Conservation (phyloP, 2,113 vertebrate genomes). For the Paradisaea rubra region DNA sequence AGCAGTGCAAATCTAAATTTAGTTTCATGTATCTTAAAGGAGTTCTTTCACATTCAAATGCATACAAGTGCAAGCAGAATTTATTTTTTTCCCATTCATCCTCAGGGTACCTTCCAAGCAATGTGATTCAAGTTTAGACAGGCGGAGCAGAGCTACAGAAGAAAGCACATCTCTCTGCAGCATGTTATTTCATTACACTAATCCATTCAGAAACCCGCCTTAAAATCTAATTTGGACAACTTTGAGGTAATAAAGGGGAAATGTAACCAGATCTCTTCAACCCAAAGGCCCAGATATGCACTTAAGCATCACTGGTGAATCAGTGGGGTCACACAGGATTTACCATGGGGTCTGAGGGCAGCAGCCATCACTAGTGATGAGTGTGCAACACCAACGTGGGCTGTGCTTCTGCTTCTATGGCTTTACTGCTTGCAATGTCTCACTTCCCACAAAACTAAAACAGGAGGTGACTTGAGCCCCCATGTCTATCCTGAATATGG, state of each 20-base stretch:
- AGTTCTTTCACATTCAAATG: slow-evolving; percentile 27
- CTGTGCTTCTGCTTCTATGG: not conserved
- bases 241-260: not conserved
- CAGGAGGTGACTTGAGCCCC: not conserved
- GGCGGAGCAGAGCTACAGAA: not conserved
- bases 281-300: not conserved
- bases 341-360: not conserved
- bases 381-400: fast-evolving
- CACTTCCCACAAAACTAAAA: not conserved
- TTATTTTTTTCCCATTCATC: slow-evolving; percentile 25
- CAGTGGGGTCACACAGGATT: not conserved
- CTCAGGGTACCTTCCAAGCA: slow-evolving; percentile 41
- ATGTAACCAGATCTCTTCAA: not conserved
- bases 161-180: not conserved
- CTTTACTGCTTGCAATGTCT: not conserved
- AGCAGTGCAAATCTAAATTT: slow-evolving; percentile 57
- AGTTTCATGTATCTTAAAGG: slow-evolving; percentile 42
- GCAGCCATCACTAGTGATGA: not conserved
- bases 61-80: slow-evolving; percentile 3
- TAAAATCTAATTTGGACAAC: not conserved
- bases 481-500: not conserved
- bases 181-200: not conserved
- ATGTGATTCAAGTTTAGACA: slow-evolving; percentile 56
- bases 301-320: not conserved
- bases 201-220: slow-evolving; percentile 5